A percentile compares a stretch with the other conserved stretches of the same genome.
These are phyloP conservation scores for Chloropsis cyanopogon DNA, from an alignment of 2,113 vertebrate species.

Conservation along the genomic window DNA sequence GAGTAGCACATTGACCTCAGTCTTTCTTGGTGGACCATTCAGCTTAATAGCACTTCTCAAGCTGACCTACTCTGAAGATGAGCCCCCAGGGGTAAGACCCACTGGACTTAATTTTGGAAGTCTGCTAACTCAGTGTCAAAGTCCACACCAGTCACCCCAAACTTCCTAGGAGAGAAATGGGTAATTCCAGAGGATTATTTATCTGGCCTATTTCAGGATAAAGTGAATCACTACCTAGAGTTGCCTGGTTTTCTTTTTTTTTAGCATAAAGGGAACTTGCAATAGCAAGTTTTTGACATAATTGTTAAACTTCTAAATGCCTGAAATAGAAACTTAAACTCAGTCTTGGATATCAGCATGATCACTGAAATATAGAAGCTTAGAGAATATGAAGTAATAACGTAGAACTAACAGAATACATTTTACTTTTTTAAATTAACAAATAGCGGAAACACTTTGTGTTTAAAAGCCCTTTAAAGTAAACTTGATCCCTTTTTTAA, in stretches of 20 bases:
- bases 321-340: neutral
- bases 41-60: neutral
- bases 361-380: neutral
- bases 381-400: neutral
- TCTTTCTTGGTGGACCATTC: neutral
- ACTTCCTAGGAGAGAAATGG: neutral
- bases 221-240: neutral
- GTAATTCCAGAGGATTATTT: neutral
- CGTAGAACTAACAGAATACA: neutral
- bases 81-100: neutral
- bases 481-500: neutral
- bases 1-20: neutral
- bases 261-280: neutral
- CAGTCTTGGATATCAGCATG: neutral
- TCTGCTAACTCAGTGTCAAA: neutral
- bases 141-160: neutral
- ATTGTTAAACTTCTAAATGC: neutral
- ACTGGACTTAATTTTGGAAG: neutral
- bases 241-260: neutral
- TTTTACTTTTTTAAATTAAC: neutral
- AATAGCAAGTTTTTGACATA: neutral
- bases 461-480: neutral
- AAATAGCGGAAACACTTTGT: neutral
- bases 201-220: neutral
- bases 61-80: neutral